Percentiles rank a stretch among this genome's conserved stretches.
phyloP scores from a whole-genome alignment of 2,888 invertebrate genomes.

The Nomada ferruginata region DNA sequence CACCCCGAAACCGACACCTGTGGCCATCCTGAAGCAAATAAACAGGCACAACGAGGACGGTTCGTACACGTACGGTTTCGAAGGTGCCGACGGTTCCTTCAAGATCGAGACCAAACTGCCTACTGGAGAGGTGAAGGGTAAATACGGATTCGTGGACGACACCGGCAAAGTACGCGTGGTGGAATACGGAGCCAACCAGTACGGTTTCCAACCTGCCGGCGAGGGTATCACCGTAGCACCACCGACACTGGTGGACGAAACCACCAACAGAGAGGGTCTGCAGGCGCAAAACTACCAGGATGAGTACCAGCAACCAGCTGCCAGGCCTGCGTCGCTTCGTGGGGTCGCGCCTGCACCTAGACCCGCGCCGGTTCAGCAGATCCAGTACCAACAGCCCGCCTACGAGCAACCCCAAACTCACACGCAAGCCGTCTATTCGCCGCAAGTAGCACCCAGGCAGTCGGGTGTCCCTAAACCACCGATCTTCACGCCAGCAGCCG shows the following conservation, averaged over 20 bases:
- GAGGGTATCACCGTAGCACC: constrained; percentile 92
- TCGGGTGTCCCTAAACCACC: constrained; percentile 57
- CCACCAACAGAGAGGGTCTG: constrained; percentile 79
- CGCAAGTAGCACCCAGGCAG: constrained; percentile 68
- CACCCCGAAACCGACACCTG: constrained; percentile 87
- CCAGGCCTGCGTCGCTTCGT: constrained; percentile 57
- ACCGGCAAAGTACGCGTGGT: constrained; percentile 92
- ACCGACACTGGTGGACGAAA: constrained; percentile 84
- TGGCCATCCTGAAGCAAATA: constrained; percentile 94
- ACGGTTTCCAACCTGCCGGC: constrained; percentile 94
- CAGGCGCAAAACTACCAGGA: constrained; percentile 76
- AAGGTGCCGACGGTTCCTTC: constrained; percentile 94
- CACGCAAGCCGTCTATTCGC: constrained; percentile 78
- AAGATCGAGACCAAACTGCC: constrained; percentile 95
- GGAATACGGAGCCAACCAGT: constrained; percentile 95
- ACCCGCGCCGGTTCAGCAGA: constrained; percentile 65
- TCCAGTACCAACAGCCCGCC: constrained; percentile 76
- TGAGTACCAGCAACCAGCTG: constrained; percentile 63
- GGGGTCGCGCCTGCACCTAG: constrained; percentile 53
- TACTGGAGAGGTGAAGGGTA: constrained; percentile 94
- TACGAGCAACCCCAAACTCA: constrained; percentile 72
- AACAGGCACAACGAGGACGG: constrained; percentile 96
- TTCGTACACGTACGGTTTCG: constrained; percentile 96
- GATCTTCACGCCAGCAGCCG: constrained; percentile 77
- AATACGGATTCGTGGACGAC: constrained; percentile 95